Evolutionary conservation across 2,888 invertebrate species (phyloP).

Genomic region (Ophion costatus): DNA sequence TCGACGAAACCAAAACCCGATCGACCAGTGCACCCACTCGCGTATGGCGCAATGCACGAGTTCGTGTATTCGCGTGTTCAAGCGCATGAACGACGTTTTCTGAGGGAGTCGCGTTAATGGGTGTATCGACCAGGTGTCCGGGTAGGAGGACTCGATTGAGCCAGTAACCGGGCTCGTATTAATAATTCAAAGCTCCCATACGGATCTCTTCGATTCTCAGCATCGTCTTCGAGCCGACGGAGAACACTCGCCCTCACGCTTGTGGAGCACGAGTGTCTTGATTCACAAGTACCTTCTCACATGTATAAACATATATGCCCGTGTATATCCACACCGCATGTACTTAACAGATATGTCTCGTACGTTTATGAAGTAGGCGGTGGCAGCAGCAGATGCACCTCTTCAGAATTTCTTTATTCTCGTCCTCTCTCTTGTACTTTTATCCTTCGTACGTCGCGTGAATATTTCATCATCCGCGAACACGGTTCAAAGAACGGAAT

Average conservation of each 20-base stretch:
- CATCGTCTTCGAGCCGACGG: slow-evolving; percentile 67
- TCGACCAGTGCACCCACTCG: slow-evolving; percentile 39
- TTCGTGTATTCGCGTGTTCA: not conserved
- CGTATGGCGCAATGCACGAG: not conserved
- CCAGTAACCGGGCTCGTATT: slow-evolving; percentile 78
- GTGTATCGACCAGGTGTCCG: slow-evolving; percentile 64
- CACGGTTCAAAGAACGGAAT: not conserved
- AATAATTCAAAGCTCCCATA: slow-evolving; percentile 78
- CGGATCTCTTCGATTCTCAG: slow-evolving; percentile 55
- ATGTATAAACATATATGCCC: not conserved
- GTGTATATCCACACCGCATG: slow-evolving; percentile 20
- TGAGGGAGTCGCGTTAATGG: slow-evolving; percentile 61
- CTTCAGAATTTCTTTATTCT: slow-evolving; percentile 59
- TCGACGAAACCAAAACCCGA: slow-evolving; percentile 40
- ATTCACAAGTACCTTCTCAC: slow-evolving; percentile 76
- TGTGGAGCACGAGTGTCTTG: slow-evolving; percentile 74
- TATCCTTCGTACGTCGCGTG: slow-evolving; percentile 38
- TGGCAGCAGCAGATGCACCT: slow-evolving; percentile 77
- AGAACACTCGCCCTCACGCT: slow-evolving; percentile 60
- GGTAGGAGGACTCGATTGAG: slow-evolving; percentile 79
- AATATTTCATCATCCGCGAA: slow-evolving; percentile 52
- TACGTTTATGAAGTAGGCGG: slow-evolving; percentile 77
- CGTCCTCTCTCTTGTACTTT: slow-evolving; percentile 49
- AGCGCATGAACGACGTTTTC: slow-evolving; percentile 16
- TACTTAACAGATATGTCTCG: slow-evolving; percentile 51